Evolutionary conservation across 2,113 vertebrate genomes (phyloP), one percentile per base, ranked within the genome.

Genomic region (Myrmecobius fasciatus): DNA sequence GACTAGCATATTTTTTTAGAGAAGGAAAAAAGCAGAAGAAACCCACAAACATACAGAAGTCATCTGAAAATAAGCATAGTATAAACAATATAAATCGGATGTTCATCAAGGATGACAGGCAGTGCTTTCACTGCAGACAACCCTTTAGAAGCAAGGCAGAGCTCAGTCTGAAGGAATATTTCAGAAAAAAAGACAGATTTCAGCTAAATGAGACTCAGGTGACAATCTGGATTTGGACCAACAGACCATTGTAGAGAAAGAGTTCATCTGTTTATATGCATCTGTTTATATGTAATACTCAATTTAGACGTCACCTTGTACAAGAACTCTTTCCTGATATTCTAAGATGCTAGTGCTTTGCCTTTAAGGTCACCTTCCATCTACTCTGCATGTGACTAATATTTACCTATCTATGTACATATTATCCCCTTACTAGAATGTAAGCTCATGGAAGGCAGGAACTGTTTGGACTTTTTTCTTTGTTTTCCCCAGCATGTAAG

Each of bases 131-230:
- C 89, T 60, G 14, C 48, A 54, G 14, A 89, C 52, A 90, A 9
- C 14, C 1, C 10, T 52, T 60, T 49, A 89, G 28, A 36, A n/a
- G 31, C 49, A 92, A 89, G 25, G 53, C 25, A 43, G 4, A 22
- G 28, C 52, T 3, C 90, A 25, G n/a, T 54, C 20, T 31, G 24
- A 54, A 75, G 6, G 26, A 51, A 51, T 90, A 1, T 52, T 83
- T 92, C 51, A 90, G 54, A 88, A 94, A 53, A n/a, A 83, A 43
- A 43, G 67, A 90, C 48, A 91, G 14, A 54, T 56, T 91, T 94
- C 43, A 91, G 14, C 60, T 89, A 53, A 43, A 83, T 22, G 67
- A 83, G 67, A 43, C 20, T 83, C 67, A 83, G 20, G n/a, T 43
- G 67, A 22, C 67, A 43, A 24, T 83, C 67, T 83, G 67, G n/a